Conservation (phyloP, 2,888 invertebrate species). For the Scelioninae gen. 1 region DNA sequence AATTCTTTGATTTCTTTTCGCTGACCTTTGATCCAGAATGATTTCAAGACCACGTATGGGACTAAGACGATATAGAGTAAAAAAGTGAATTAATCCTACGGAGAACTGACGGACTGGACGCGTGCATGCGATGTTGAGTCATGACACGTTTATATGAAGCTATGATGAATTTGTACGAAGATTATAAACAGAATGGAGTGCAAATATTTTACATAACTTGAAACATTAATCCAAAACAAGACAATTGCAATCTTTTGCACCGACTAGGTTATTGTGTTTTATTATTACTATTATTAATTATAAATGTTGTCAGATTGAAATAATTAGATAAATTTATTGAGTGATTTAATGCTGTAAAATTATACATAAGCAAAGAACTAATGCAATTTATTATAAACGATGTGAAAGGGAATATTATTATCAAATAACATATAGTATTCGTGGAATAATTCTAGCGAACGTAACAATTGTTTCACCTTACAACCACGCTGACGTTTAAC, state of each 20-base stretch:
- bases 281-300: background rate
- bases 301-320: background rate
- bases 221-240: constrained; percentile 1
- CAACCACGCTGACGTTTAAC: constrained; percentile 7
- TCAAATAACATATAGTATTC: constrained; percentile 13
- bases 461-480: constrained; percentile 45
- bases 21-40: constrained; percentile 63
- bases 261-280: no score
- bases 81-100: constrained; percentile 61
- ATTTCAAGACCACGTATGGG: constrained; percentile 52
- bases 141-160: constrained; percentile 45
- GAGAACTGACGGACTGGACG: constrained; percentile 58
- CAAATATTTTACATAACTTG: constrained; percentile 19
- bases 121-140: constrained; percentile 59
- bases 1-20: constrained; percentile 51
- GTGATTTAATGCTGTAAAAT: background rate
- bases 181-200: constrained; percentile 21
- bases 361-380: background rate
- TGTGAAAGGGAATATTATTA: constrained; percentile 39
- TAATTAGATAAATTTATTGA: constrained; percentile 7
- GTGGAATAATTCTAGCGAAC: constrained; percentile 21
- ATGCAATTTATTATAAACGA: constrained; percentile 22
- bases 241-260: background rate
- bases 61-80: constrained; percentile 65
- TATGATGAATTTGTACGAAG: constrained; percentile 54